A percentile compares a stretch with the other conserved stretches of the same genome.
Conservation (phyloP, 2,113 vertebrate species). For the Mus musculus region DNA sequence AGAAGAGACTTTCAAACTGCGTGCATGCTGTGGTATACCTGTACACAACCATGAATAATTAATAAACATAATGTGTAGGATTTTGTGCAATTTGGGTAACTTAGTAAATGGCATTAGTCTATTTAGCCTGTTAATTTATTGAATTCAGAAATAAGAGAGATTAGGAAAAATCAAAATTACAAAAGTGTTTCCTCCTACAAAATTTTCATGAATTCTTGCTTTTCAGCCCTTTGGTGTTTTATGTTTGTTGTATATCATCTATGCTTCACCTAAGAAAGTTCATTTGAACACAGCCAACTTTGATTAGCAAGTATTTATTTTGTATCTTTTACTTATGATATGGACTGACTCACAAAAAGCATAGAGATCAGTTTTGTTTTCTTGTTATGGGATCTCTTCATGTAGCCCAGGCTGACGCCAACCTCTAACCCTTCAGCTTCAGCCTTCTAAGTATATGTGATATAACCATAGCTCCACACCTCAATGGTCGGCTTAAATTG, state of each 20-base stretch:
- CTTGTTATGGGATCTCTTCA: not conserved
- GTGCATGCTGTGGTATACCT: not conserved
- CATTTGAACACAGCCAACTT: slow-evolving; percentile 23
- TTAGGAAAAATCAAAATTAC: not conserved
- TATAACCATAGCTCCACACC: not conserved
- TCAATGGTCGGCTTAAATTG: not conserved
- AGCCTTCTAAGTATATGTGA: not conserved
- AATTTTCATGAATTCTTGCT: not conserved
- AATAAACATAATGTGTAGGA: not conserved
- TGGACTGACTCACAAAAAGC: not conserved
- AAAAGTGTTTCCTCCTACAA: slow-evolving; percentile 47
- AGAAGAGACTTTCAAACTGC: not conserved
- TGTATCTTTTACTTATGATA: not conserved
- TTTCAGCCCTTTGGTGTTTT: slow-evolving; percentile 21
- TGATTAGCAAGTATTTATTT: slow-evolving; percentile 11
- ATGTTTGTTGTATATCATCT: not conserved
- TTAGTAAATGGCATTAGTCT: slow-evolving; percentile 1
- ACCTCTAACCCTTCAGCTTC: not conserved
- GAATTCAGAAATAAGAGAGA: not conserved
- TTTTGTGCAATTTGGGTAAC: not conserved
- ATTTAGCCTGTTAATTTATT: not conserved
- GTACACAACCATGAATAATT: not conserved
- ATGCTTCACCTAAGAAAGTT: not conserved
- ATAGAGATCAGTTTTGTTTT: not conserved
- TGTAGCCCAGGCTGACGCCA: not conserved